Evolutionary conservation across 2,888 invertebrate species (phyloP), one percentile per base, ranked within the genome.

Genomic region (Zhuqinia jingwanae): DNA sequence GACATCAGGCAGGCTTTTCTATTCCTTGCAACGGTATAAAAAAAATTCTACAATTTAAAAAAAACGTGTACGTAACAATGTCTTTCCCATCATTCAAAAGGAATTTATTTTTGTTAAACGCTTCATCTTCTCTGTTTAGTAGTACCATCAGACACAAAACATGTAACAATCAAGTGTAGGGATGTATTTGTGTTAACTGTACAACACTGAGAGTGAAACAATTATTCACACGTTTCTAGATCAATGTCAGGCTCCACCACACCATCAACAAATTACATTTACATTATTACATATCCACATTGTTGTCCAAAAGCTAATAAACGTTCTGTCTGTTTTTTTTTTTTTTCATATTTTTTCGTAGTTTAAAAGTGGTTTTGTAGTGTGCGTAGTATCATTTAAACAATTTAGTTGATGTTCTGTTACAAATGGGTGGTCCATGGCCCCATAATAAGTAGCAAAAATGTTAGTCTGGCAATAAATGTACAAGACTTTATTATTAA

Each of bases 191-290:
- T n/a, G n/a, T 82, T 82, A 75, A 75, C 63, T 82, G n/a, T n/a
- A n/a, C n/a, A n/a, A 82, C 63, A 82, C 17, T n/a, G n/a, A n/a
- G n/a, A n/a, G n/a, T 82, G 82, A 82, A 73, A 82, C 82, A 82
- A 82, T 82, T 82, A 82, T 82, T 82, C 82, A 82, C 82, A 82
- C 82, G 82, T 75, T 75, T 82, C 75, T 82, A 82, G 75, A 82
- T 82, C 82, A 82, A 82, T 82, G 82, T 82, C 82, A 82, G 63
- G 13, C 82, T 36, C 73, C 70, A 81, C 73, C 80, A 20, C 42
- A 81, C 58, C 70, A 17, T 70, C 6, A 42, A 42, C 27, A n/a
- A n/a, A n/a, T n/a, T 30, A 60, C 27, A 25, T 1, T 13, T 15
- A 36, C 60, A 42, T n/a, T 42, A n/a, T 77, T 77, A 77, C 77